Evolutionary conservation across 2,888 invertebrate species (phyloP), one percentile per base, ranked within the genome.

Genomic region (Lycocerus yunnanus): DNA sequence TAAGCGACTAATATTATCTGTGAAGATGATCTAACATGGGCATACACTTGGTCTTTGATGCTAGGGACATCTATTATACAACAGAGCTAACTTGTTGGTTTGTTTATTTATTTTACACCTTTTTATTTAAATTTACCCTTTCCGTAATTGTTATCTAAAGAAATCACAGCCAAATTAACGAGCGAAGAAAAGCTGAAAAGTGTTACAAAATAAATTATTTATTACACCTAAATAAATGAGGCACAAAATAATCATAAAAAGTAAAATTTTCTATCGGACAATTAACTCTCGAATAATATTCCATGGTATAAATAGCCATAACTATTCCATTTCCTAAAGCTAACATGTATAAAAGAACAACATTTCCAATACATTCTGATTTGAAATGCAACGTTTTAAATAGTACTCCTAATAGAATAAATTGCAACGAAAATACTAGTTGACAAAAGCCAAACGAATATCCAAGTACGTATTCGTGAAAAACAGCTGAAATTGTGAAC

Each of bases 401-500:
- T n/a, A 90, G 84, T 79, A 91, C 87, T 11, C 95, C 94, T 21
- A 93, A 88, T 0, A 91, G 90, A 24, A 92, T 92, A 83, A 98
- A 98, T 80, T 94, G 87, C 11, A 94, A 80, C 81, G 97, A 90
- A 82, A 98, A 88, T 2, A 96, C 92, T 0, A 98, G 98, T 83
- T 95, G 96, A 87, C 96, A 96, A 85, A 96, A 94, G 27, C 95
- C 92, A 81, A 97, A 92, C 0, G 93, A 90, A 68, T 95, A 89
- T 1, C 92, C 90, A 21, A 98, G 84, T 69, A 97, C 90, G 85
- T 96, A 93, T 85, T 98, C 98, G 85, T 98, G 98, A 73, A 96
- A 93, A 1, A 95, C 81, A 0, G 97, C 94, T 0, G 98, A 98
- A 10, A 96, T 87, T 82, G 93, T 81, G 81, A 97, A 95, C 0